Percentiles rank a stretch among this genome's conserved stretches.
phyloP scores from a whole-genome alignment of 2,888 invertebrate genomes.

The Periphyllus acericola region DNA sequence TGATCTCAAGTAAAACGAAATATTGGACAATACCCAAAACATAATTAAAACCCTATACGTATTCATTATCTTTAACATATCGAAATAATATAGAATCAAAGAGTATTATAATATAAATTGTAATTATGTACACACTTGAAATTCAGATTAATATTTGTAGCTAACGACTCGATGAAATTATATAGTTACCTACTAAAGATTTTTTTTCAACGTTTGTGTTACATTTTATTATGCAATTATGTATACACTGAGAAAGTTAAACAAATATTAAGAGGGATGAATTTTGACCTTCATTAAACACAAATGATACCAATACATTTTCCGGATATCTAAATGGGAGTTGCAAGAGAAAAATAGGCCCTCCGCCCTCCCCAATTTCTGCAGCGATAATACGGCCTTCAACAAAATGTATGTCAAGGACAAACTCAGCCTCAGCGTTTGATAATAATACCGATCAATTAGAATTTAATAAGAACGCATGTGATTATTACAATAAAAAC shows the following conservation, averaged over 20 bases:
- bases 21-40: too few relatives aligned
- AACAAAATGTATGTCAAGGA: slow-evolving; percentile 51
- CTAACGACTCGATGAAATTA: neutral
- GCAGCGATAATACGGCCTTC: slow-evolving; percentile 22
- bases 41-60: too few relatives aligned
- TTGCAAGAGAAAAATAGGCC: neutral
- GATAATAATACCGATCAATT: slow-evolving; percentile 37
- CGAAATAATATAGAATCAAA: too few relatives aligned
- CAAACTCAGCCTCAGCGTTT: slow-evolving; percentile 22
- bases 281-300: neutral
- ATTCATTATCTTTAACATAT: too few relatives aligned
- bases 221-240: neutral
- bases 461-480: slow-evolving; percentile 22
- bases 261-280: neutral
- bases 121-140: too few relatives aligned
- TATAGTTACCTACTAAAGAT: too few relatives aligned
- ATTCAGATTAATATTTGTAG: neutral
- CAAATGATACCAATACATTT: slow-evolving; percentile 3
- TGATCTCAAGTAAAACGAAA: too few relatives aligned
- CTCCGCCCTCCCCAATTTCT: slow-evolving; percentile 33
- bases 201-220: neutral
- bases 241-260: neutral
- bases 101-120: too few relatives aligned
- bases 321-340: neutral
- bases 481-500: slow-evolving; percentile 30